These are phyloP conservation scores for Lemur catta DNA, from an alignment of 2,797 vertebrate species.

Conservation along the genomic window DNA sequence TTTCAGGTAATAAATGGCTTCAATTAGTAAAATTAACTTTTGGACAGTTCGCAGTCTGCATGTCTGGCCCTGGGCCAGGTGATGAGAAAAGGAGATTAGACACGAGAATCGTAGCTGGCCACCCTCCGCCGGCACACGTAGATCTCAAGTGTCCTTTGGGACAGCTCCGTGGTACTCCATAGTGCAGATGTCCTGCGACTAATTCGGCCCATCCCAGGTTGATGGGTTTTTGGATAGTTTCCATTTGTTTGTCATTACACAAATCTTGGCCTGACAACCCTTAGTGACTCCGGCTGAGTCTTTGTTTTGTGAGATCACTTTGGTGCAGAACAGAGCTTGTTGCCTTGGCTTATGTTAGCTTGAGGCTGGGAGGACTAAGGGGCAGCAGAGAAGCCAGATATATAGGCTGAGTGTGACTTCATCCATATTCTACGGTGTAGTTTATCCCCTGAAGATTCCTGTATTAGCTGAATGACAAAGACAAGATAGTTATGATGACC, in stretches of 20 bases:
- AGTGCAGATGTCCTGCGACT: not conserved
- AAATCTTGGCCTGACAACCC: not conserved
- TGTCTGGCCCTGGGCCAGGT: not conserved
- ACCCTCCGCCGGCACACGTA: not conserved
- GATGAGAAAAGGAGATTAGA: not conserved
- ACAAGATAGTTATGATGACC: not conserved
- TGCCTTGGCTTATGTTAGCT: not conserved
- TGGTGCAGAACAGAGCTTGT: not conserved
- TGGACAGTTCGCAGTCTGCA: not conserved
- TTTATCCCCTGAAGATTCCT: not conserved
- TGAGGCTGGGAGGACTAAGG: not conserved
- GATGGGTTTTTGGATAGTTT: not conserved
- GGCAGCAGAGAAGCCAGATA: not conserved
- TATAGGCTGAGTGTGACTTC: not conserved
- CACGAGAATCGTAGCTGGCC: not conserved
- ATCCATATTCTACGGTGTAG: not conserved
- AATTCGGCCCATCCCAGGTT: not conserved
- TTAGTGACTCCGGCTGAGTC: not conserved
- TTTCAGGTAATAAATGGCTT: not conserved
- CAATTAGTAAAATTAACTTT: conserved; percentile 28
- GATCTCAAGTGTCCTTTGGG: not conserved
- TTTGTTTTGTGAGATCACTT: not conserved
- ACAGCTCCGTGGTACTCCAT: too few species aligned
- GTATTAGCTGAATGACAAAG: not conserved
- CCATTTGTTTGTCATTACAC: not conserved